Evolutionary conservation across 2,113 vertebrate species (phyloP).

Genomic region (Erythrocercus mccallii): DNA sequence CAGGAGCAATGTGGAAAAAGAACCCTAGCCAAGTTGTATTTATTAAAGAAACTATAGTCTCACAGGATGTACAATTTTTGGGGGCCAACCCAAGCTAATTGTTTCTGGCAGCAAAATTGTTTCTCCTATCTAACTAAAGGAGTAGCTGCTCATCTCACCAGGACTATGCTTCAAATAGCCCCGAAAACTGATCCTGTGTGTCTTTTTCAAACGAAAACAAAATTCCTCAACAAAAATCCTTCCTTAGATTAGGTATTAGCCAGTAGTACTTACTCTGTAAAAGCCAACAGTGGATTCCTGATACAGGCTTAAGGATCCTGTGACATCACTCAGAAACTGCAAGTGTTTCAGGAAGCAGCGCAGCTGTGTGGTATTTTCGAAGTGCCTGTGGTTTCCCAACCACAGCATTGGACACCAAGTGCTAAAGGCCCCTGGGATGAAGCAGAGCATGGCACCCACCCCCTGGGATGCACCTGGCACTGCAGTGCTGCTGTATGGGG

Average conservation of each 20-base stretch:
- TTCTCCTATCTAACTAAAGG: neutral
- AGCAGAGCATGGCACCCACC: neutral
- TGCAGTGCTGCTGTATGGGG: neutral
- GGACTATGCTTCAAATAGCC: neutral
- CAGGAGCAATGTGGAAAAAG: neutral
- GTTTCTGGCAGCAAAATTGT: neutral
- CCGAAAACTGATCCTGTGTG: rapidly evolving
- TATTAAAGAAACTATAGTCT: neutral
- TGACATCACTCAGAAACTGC: neutral
- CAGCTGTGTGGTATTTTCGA: neutral
- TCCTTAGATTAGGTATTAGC: neutral
- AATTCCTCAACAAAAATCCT: neutral
- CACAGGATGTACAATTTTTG: neutral
- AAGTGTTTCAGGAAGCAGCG: neutral
- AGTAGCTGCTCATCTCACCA: neutral
- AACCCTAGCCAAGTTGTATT: neutral
- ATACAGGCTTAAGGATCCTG: neutral
- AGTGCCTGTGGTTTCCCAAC: neutral
- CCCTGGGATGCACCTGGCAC: neutral
- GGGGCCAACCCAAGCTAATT: neutral
- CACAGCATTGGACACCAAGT: neutral
- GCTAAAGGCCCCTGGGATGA: neutral
- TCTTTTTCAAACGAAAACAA: neutral
- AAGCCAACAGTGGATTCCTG: neutral
- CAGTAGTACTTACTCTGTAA: neutral